Evolutionary conservation across 92 coral and sea anemone genomes (phyloP).

Genomic region (Porites lobata): DNA sequence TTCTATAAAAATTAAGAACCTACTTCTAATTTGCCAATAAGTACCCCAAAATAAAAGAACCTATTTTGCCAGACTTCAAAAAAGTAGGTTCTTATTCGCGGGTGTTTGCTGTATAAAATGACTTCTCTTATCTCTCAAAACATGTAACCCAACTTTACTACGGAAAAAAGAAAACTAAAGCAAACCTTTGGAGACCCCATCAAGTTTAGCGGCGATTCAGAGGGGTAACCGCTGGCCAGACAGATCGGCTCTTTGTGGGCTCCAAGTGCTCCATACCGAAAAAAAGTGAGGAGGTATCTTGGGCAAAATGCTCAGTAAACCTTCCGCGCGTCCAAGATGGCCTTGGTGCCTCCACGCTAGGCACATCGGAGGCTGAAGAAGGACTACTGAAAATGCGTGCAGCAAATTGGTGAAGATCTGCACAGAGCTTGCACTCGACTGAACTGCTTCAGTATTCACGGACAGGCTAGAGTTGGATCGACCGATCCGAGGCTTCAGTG

Average conservation of each 20-base stretch:
- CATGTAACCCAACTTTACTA: not conserved
- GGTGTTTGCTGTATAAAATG: too few species aligned
- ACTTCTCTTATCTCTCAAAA: not conserved
- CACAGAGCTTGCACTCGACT: slow-evolving; percentile 71
- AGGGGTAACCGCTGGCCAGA: slow-evolving; percentile 82
- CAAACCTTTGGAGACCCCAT: slow-evolving; percentile 95
- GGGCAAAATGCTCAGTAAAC: slow-evolving; percentile 88
- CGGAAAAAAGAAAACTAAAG: not conserved
- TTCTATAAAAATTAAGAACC: too few species aligned
- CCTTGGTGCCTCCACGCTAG: slow-evolving; percentile 84
- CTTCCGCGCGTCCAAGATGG: slow-evolving; percentile 95
- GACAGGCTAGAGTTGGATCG: slow-evolving; percentile 72
- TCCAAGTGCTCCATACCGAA: slow-evolving; percentile 94
- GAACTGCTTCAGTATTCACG: slow-evolving; percentile 57
- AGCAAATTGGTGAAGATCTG: slow-evolving; percentile 96
- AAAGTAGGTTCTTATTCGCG: too few species aligned
- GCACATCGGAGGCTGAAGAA: slow-evolving; percentile 75
- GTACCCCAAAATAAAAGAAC: too few species aligned
- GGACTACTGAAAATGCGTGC: slow-evolving; percentile 94
- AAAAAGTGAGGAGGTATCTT: slow-evolving; percentile 82
- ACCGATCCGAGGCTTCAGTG: slow-evolving; percentile 90
- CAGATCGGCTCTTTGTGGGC: slow-evolving; percentile 72
- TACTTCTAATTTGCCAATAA: too few species aligned
- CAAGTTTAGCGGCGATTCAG: slow-evolving; percentile 76
- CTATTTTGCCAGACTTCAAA: too few species aligned